These are phyloP conservation scores for Ctena decussata DNA, from an alignment of 2,888 invertebrate genomes.

Conservation along the genomic window DNA sequence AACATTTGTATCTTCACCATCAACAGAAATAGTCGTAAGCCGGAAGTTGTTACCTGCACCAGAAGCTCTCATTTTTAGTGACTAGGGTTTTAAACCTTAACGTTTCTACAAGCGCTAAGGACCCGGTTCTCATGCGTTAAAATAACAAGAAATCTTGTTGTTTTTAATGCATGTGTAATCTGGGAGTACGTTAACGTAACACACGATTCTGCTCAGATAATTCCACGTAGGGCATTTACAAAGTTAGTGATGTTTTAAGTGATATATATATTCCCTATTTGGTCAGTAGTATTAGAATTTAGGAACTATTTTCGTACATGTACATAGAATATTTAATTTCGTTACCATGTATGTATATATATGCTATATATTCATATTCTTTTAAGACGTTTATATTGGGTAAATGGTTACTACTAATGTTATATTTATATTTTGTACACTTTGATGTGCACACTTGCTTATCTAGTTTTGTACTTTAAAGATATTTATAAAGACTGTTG, in stretches of 20 bases:
- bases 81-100: too few species aligned
- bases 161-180: too few species aligned
- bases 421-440: slow-evolving; percentile 17
- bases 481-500: slow-evolving; percentile 2
- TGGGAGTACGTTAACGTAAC: too few species aligned
- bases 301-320: neutral
- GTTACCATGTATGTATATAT: slow-evolving; percentile 16
- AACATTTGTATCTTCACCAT: too few species aligned
- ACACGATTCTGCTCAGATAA: too few species aligned
- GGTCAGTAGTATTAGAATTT: neutral
- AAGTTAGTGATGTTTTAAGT: neutral
- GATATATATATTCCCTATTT: neutral
- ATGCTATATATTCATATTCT: slow-evolving; percentile 14
- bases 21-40: too few species aligned
- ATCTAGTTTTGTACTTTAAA: slow-evolving; percentile 15
- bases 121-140: too few species aligned
- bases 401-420: slow-evolving; percentile 8
- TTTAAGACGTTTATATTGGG: slow-evolving; percentile 16
- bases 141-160: too few species aligned
- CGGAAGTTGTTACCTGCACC: too few species aligned
- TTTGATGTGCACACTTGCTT: slow-evolving; percentile 4
- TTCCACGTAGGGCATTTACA: neutral
- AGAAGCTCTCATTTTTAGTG: too few species aligned
- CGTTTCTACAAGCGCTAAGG: too few species aligned
- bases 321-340: neutral